phyloP scores from a whole-genome alignment of 1,140 invertebrate species.

The Saxidomus purpurata region DNA sequence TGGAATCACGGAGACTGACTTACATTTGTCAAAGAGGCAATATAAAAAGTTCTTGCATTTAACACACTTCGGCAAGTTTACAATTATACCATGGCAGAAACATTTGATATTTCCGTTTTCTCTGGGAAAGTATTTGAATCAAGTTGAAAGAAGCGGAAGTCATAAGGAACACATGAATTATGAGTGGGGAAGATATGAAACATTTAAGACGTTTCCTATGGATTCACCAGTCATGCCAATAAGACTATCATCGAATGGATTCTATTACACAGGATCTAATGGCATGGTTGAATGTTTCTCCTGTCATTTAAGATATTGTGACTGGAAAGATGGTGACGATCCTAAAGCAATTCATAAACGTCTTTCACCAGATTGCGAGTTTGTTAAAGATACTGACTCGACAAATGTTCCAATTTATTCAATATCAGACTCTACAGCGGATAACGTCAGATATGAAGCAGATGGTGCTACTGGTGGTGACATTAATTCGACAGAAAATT shows the following conservation, averaged over 20 bases:
- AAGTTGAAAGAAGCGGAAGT: not conserved
- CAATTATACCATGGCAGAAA: not conserved
- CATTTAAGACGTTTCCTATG: not conserved
- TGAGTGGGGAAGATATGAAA: constrained; percentile 21
- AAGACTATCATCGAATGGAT: not conserved
- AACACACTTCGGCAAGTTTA: too few relatives aligned
- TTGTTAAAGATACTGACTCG: not conserved
- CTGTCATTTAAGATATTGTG: not conserved
- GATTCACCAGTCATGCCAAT: not conserved
- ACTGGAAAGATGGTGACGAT: not conserved
- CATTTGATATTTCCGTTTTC: not conserved
- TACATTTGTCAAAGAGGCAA: too few relatives aligned
- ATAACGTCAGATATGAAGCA: not conserved
- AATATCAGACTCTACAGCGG: not conserved
- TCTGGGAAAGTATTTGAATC: not conserved
- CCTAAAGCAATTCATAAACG: not conserved
- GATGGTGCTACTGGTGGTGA: not conserved
- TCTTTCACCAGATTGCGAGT: not conserved
- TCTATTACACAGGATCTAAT: not conserved
- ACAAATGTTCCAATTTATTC: not conserved
- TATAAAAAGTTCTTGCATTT: too few relatives aligned
- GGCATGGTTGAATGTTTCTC: constrained; percentile 7
- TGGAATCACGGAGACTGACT: too few relatives aligned
- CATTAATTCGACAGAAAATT: not conserved
- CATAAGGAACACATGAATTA: constrained; percentile 86